Percentiles rank a stretch among this genome's conserved stretches.
Evolutionary conservation across 2,797 vertebrate genomes (phyloP).

Genomic region (Setipinna tenuifilis): DNA sequence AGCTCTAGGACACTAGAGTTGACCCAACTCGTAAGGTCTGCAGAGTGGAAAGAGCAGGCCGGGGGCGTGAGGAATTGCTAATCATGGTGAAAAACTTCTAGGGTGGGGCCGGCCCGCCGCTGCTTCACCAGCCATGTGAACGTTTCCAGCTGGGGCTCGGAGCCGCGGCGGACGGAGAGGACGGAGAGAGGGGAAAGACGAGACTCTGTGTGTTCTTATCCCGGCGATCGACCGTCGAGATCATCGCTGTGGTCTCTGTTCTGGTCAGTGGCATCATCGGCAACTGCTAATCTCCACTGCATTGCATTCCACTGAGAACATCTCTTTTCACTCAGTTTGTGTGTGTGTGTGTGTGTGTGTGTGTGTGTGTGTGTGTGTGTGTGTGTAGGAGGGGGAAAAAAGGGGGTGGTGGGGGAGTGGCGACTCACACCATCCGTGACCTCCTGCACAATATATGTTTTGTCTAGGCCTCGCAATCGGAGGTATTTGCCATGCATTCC

Average conservation of each 20-base stretch:
- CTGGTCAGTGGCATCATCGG: conserved; percentile 51
- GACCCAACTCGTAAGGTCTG: not conserved
- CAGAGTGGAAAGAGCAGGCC: not conserved
- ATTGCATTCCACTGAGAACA: conserved; percentile 67
- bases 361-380: conserved; percentile 35
- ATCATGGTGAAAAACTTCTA: not conserved
- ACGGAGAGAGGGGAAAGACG: conserved; percentile 14
- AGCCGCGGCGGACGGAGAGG: not conserved
- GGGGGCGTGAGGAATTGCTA: not conserved
- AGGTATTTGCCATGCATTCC: conserved; percentile 76
- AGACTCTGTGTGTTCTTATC: conserved; percentile 23
- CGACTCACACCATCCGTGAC: conserved; percentile 73
- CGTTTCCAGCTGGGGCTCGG: not conserved
- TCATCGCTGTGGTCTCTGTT: conserved; percentile 50
- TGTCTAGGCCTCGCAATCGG: conserved; percentile 71
- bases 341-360: conserved; percentile 39
- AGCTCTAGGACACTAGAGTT: no score
- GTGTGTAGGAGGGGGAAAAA: conserved; percentile 28
- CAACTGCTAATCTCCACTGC: conserved; percentile 70
- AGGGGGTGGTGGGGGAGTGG: conserved; percentile 66
- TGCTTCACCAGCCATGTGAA: conserved; percentile 2
- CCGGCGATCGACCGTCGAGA: conserved; percentile 27
- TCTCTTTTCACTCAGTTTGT: conserved; percentile 67
- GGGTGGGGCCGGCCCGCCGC: not conserved
- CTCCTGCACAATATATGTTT: conserved; percentile 77